These are phyloP conservation scores for Thomomys bottae DNA, from an alignment of 2,113 vertebrate genomes.

Conservation along the genomic window DNA sequence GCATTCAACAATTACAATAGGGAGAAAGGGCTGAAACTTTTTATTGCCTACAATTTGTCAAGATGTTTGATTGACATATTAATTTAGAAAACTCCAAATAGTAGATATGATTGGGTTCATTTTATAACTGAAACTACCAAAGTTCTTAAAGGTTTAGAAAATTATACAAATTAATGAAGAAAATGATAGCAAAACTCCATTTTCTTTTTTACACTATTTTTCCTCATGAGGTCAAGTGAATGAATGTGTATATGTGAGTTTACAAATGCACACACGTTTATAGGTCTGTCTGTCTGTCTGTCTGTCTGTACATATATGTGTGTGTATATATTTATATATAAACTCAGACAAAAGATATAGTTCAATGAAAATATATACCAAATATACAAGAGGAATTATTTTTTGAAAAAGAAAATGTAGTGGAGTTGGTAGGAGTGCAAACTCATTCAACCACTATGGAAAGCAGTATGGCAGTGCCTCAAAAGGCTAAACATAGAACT, in stretches of 20 bases:
- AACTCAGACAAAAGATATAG: neutral
- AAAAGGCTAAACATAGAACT: too few species aligned
- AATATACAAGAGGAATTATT: conserved; percentile 16
- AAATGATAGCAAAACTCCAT: neutral
- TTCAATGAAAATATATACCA: neutral
- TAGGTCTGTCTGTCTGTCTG: too few species aligned
- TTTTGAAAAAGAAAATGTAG: neutral
- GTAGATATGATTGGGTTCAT: neutral
- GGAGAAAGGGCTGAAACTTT: neutral
- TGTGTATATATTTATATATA: neutral
- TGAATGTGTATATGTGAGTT: neutral
- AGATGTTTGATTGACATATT: neutral
- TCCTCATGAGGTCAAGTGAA: neutral
- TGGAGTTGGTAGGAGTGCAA: too few species aligned
- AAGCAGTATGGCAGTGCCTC: too few species aligned
- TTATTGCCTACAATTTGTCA: neutral
- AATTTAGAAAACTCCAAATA: neutral
- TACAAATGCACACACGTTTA: neutral
- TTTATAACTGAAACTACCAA: conserved; percentile 41
- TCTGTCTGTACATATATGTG: neutral
- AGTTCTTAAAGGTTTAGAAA: conserved; percentile 33
- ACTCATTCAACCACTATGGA: too few species aligned
- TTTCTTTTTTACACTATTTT: neutral
- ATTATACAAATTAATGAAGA: neutral
- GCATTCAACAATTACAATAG: conserved; percentile 31